Evolutionary conservation across 2,113 vertebrate genomes (phyloP).

Genomic region (Agapornis roseicollis): DNA sequence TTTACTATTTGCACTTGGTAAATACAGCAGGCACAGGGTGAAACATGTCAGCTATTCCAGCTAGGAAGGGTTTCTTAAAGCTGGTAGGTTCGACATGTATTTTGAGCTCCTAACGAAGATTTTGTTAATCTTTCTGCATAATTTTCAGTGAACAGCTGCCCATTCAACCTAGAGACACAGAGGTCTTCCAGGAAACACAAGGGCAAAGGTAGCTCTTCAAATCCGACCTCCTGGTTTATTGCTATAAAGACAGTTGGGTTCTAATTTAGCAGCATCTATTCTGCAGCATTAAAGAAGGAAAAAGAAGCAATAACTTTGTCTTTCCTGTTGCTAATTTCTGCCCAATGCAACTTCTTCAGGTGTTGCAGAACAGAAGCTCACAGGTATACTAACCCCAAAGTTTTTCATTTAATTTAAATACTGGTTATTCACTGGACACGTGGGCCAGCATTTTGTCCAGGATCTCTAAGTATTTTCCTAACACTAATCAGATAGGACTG

Average conservation of each 20-base stretch:
- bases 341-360: background rate
- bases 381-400: background rate
- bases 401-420: background rate
- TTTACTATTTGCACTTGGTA: background rate
- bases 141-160: slow-evolving; percentile 73
- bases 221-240: slow-evolving; percentile 36
- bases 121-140: slow-evolving; percentile 47
- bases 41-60: background rate
- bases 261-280: slow-evolving; percentile 31
- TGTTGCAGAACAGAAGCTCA: background rate
- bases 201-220: slow-evolving; percentile 56
- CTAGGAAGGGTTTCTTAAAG: background rate
- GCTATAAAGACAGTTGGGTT: background rate
- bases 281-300: background rate
- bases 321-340: background rate
- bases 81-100: background rate
- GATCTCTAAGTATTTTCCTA: background rate
- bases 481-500: background rate
- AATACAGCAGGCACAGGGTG: background rate
- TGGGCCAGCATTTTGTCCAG: background rate
- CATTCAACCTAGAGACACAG: slow-evolving; percentile 62
- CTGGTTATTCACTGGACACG: accelerated
- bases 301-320: background rate
- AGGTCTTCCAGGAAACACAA: slow-evolving; percentile 74
- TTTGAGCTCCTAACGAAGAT: slow-evolving; percentile 27